Base-by-base conservation (phyloP, 1,140 invertebrate genomes). In the Eciton burchellii region DNA sequence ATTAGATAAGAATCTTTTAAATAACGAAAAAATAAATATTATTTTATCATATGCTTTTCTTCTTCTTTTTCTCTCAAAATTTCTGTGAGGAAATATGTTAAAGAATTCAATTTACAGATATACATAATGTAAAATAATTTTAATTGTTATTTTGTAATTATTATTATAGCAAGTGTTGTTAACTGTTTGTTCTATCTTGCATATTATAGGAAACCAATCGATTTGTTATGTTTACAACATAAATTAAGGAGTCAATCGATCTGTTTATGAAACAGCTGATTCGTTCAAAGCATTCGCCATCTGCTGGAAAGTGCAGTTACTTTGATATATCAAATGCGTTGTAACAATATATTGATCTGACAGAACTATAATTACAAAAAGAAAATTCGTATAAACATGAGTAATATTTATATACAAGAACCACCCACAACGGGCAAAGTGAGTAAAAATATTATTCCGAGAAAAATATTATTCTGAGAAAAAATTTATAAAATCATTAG, bases 361-460 rank as follows among this genome's bases (percentile, higher is more conserved):
- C n/a, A 35, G 6, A 35, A 35, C 35, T 35, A 35, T 35, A 35
- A 35, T 35, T 6, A 35, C 35, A 35, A 35, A 6, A 35, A 35
- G 35, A 35, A 35, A 35, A 35, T 3, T 35, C 35, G 35, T 65
- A 21, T 52, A 85, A 89, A 87, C 26, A 94, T 99, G 98, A 98
- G 97, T 95, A 98, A 97, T 91, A 97, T 99, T 93, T 99, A 99
- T 90, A 99, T 99, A 91, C 97, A 99, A 94, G 99, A 99, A 94
- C 99, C 99, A 26, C 97, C 97, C 11, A 98, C 98, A 0, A 95
- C 96, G 49, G 99, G 98, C 87, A 99, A 99, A 95, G 98, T 99
- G 94, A 94, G 79, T 89, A 84, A 9, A 57, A 60, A 74, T 62
- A 57, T 12, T 82, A 45, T 12, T 0, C 54, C 26, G 14, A 26